Conservation (phyloP, 1,140 invertebrate genomes). For the Oreohelix idahoensis region DNA sequence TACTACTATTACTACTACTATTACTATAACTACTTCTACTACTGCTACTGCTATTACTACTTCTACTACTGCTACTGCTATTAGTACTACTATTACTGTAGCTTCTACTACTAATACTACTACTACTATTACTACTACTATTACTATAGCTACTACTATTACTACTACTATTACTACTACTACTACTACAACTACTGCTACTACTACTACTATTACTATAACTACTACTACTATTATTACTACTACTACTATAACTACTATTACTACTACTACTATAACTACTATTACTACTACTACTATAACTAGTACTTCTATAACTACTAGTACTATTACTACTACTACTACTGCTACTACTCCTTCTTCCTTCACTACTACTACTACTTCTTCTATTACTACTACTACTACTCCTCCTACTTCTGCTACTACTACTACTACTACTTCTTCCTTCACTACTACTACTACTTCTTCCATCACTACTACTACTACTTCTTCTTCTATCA, state of each 20-base stretch:
- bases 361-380: neutral
- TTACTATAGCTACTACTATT: neutral
- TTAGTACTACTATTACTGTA: no score
- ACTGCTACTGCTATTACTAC: no score
- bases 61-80: no score
- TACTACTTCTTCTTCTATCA: neutral
- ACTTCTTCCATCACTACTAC: neutral
- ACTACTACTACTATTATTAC: neutral
- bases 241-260: neutral
- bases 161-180: neutral
- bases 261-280: neutral
- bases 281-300: neutral
- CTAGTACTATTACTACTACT: no score
- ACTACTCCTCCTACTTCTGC: conserved; percentile 2
- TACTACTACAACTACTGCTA: neutral
- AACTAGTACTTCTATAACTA: neutral
- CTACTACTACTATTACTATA: neutral
- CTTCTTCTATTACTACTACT: no score
- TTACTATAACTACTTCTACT: no score
- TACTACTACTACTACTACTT: conserved; percentile 21
- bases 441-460: no score
- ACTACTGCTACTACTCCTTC: neutral
- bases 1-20: no score
- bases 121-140: no score
- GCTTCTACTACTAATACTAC: no score